Percentiles rank a stretch among this genome's conserved stretches.
These are phyloP conservation scores for Trissolcus basalis DNA, from an alignment of 1,140 invertebrate genomes.

Conservation along the genomic window DNA sequence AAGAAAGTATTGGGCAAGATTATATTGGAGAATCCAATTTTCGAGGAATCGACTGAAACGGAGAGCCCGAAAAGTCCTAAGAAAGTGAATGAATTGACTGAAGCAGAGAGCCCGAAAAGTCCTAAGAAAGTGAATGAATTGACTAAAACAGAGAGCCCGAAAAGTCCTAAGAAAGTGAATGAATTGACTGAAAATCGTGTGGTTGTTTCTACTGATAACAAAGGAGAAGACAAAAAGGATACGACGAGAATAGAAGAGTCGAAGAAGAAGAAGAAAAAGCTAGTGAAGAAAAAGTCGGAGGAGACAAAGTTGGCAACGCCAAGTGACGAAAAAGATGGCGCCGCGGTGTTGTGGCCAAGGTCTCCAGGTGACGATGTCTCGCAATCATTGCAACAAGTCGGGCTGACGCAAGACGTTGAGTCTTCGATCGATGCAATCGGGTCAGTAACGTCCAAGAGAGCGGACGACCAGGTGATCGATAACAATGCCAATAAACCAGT, in stretches of 20 bases:
- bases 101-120: slow-evolving; percentile 6
- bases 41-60: slow-evolving; percentile 23
- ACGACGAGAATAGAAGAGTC: no score
- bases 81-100: slow-evolving; percentile 5
- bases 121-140: slow-evolving; percentile 3
- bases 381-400: slow-evolving; percentile 46
- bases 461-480: slow-evolving; percentile 18
- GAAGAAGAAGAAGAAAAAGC: background rate
- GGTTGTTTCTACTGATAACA: background rate
- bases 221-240: no score
- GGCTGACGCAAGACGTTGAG: slow-evolving; percentile 45
- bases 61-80: background rate
- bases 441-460: slow-evolving; percentile 45
- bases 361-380: slow-evolving; percentile 40
- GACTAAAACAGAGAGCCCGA: slow-evolving; percentile 3
- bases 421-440: slow-evolving; percentile 37
- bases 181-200: background rate
- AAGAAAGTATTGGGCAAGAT: slow-evolving; percentile 28
- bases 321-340: slow-evolving; percentile 27
- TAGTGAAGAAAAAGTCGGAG: slow-evolving; percentile 1
- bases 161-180: background rate
- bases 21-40: slow-evolving; percentile 25
- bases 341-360: slow-evolving; percentile 21
- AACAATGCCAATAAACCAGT: slow-evolving; percentile 35
- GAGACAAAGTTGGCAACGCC: background rate